Percentiles rank a stretch among this genome's conserved stretches.
These are phyloP conservation scores for Myotis brandtii DNA, from an alignment of 2,113 vertebrate species.

Conservation along the genomic window DNA sequence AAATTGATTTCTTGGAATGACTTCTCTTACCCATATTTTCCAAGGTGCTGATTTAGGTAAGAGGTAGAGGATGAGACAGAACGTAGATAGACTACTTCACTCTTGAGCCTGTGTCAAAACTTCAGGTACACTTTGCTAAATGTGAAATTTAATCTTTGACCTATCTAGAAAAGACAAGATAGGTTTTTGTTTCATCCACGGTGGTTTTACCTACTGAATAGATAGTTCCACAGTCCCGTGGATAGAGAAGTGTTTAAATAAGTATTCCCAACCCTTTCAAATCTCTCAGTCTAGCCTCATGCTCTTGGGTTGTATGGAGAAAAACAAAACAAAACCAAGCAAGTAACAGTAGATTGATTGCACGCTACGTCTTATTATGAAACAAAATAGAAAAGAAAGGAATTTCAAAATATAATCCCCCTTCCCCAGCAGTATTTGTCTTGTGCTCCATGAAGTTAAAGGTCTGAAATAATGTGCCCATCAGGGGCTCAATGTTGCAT, in stretches of 20 bases:
- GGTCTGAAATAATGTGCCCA: constrained; percentile 91
- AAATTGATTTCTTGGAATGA: neutral
- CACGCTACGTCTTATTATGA: constrained; percentile 84
- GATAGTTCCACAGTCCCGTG: neutral
- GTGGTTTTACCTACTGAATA: neutral
- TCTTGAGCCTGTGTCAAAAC: neutral
- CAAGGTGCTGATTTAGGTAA: neutral
- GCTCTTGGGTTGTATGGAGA: constrained; percentile 7
- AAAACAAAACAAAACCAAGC: constrained; percentile 51
- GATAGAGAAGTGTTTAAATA: neutral
- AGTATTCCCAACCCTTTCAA: neutral
- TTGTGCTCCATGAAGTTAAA: constrained; percentile 89
- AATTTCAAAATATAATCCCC: constrained; percentile 89
- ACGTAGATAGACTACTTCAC: neutral
- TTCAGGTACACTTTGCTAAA: neutral
- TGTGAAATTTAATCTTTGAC: neutral
- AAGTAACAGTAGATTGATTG: constrained; percentile 83
- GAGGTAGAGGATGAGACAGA: neutral
- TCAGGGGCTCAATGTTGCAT: constrained; percentile 92
- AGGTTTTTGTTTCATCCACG: neutral
- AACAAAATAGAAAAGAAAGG: constrained; percentile 85
- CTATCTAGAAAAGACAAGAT: neutral
- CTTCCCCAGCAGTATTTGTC: constrained; percentile 87
- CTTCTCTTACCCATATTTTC: neutral
- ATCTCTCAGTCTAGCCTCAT: constrained; percentile 49